Base-by-base conservation (phyloP, 2,888 invertebrate genomes). In the Peribatodes rhomboidaria region DNA sequence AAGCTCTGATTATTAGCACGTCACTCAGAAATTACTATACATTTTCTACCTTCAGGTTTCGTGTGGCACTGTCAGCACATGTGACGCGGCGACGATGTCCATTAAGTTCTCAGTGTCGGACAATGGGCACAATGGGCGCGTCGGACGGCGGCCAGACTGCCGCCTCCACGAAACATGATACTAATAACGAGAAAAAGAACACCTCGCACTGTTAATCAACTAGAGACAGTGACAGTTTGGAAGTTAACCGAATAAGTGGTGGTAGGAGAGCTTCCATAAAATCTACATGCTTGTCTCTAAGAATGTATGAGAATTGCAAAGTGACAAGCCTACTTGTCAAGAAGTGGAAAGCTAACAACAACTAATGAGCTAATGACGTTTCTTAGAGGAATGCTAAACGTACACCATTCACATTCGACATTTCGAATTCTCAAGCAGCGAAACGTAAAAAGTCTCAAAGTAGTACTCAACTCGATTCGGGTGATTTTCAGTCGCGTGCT, bases 101-200 rank as follows among this genome's bases (percentile, higher is more conserved):
- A 92, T 92, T 92, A 92, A 83, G 86, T 82, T 86, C 87, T 91
- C 89, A 86, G 81, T 88, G 83, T 87, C 89, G 83, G 83, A 85
- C 86, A 87, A 84, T 80, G 69, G 81, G 74, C 73, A 90, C 87
- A 89, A 88, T 84, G 79, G 85, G 72, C 72, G 76, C 77, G 79
- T 73, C 81, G 71, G 80, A 77, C 81, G 76, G 70, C 77, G 72
- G 80, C 77, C 81, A 74, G 74, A 74, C 74, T 70, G 77, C 72
- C 78, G 76, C 77, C 80, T 74, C 73, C 74, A 73, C 73, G 89
- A 85, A 90, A 91, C 79, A 65, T 66, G 81, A 88, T 73, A 85
- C 81, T 74, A 76, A 78, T 82, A 77, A 68, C 70, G 41, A n/a
- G 71, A 71, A 44, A 33, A 53, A 53, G 20, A 37, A 35, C 50